Percentiles rank a stretch among this genome's conserved stretches.
phyloP scores from a whole-genome alignment of 2,797 vertebrate species.

The Hydrolagus colliei region DNA sequence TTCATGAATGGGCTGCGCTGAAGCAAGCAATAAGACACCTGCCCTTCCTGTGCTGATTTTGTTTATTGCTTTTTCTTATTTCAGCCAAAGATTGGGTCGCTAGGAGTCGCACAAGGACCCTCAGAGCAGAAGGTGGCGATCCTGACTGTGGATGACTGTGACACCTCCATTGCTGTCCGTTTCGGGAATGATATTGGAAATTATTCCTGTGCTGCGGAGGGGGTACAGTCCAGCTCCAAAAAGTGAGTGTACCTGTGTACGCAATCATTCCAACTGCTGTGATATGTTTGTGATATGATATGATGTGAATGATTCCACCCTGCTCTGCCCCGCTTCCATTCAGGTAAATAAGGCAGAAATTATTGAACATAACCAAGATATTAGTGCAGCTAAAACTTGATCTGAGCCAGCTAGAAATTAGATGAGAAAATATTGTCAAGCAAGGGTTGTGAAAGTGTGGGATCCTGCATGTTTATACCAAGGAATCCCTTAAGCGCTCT shows the following conservation, averaged over 20 bases:
- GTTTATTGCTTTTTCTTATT: constrained; percentile 37
- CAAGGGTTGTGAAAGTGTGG: too few species aligned
- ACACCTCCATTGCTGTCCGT: constrained; percentile 79
- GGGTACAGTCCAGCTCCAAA: constrained; percentile 88
- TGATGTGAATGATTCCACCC: background rate
- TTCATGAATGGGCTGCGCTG: background rate
- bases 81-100: constrained; percentile 78
- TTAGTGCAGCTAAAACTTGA: too few species aligned
- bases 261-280: background rate
- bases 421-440: too few species aligned
- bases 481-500: too few species aligned
- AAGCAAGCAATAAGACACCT: background rate
- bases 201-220: constrained; percentile 90
- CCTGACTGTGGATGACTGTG: constrained; percentile 85
- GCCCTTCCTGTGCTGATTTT: background rate
- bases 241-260: constrained; percentile 67
- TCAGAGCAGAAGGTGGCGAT: constrained; percentile 94
- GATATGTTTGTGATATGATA: background rate
- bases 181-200: constrained; percentile 84
- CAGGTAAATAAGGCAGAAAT: background rate
- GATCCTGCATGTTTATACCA: too few species aligned
- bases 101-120: constrained; percentile 82
- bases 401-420: too few species aligned
- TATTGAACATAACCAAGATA: too few species aligned
- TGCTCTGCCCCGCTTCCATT: background rate